Percentiles rank a stretch among this genome's conserved stretches.
Conservation (phyloP, 2,888 invertebrate genomes). For the Thyatira batis region DNA sequence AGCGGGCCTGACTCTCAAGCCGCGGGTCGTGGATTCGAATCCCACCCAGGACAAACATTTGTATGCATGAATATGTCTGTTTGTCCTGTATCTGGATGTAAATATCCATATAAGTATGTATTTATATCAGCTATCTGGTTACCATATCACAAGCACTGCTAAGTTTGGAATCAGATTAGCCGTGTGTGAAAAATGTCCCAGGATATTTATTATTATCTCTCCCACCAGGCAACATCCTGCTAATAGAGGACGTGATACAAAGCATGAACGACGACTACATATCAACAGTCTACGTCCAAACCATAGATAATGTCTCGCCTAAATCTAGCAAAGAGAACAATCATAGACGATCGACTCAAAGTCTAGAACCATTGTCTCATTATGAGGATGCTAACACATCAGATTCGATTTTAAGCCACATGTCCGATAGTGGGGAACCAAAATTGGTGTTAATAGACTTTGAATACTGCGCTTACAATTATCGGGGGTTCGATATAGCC, state of each 20-base stretch:
- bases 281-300: conserved; percentile 36
- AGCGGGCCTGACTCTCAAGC: no score
- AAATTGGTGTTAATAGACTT: conserved; percentile 93
- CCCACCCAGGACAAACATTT: no score
- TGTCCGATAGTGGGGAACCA: conserved; percentile 77
- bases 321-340: conserved; percentile 31
- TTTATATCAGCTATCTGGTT: no score
- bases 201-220: no score
- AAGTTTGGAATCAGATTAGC: no score
- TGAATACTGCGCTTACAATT: conserved; percentile 97
- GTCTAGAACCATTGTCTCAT: conserved; percentile 23
- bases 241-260: conserved; percentile 62
- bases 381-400: conserved; percentile 61
- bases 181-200: no score
- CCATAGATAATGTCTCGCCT: conserved; percentile 24
- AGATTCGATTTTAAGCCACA: conserved; percentile 57
- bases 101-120: no score
- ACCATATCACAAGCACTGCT: no score
- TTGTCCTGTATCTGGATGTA: no score
- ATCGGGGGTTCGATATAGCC: conserved; percentile 94
- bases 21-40: no score
- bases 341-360: conserved; percentile 12
- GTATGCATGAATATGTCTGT: no score
- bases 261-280: conserved; percentile 41
- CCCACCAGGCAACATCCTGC: conserved; percentile 81